Base-by-base conservation (phyloP, 2,797 vertebrate genomes). In the Micrastur ruficollis region DNA sequence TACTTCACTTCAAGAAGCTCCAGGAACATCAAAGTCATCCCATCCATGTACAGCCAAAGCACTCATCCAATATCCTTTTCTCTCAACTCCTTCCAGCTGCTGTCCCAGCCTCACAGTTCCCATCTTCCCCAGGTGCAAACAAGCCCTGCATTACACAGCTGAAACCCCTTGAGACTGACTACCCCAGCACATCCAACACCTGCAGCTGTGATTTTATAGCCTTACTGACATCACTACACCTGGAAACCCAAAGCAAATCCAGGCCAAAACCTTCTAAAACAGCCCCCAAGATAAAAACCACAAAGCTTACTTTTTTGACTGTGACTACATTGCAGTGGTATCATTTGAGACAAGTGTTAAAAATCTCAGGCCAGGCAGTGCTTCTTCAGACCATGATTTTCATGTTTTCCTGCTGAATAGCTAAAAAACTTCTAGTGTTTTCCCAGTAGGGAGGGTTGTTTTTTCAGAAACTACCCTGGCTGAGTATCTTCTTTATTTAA, bases 11-110 rank as follows among this genome's bases (percentile, higher is more conserved):
- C 55, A 23, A 67, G 36, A 31, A 36, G 9, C 31, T 63, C 40
- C 11, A 59, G 6, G 21, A 70, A 38, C 22, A 56, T 13, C 53
- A 34, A 46, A 7, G 5, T n/a, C 71, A 25, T 5, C 21, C n/a
- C 27, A 25, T 5, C 21, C n/a, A 23, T 11, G 2, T 8, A 26
- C 1, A 71, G 8, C 9, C 21, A 18, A 55, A 74, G 8, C 12
- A 32, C 12, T 23, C 16, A 14, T 15, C 6, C 25, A 22, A 2
- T 10, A 7, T 10, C 58, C 2, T 40, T 61, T 27, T 12, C 27
- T 55, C 2, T 0, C 13, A 71, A 3, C 5, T 40, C 17, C 14
- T 47, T 6, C 0, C 13, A 52, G 13, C 16, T 9, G 10, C 58
- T 72, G 9, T 29, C 18, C 31, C n/a, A 26, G 6, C 4, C 22